Evolutionary conservation across 2,797 vertebrate genomes (phyloP).

Genomic region (Spatula clypeata): DNA sequence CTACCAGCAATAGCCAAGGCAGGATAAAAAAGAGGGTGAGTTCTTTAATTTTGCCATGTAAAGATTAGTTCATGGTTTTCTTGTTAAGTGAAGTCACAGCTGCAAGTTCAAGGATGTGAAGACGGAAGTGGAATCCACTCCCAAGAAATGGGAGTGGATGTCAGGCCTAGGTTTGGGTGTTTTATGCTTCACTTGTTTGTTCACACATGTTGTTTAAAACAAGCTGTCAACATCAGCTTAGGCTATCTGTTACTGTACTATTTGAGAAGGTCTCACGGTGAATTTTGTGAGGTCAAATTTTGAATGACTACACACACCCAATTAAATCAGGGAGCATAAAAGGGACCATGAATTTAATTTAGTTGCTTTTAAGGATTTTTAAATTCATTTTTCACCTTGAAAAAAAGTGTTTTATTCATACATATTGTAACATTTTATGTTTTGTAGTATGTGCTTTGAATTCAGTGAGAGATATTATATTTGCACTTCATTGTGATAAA

Average conservation of each 20-base stretch:
- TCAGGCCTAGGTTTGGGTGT: rapidly evolving
- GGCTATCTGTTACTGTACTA: not conserved
- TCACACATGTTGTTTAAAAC: not conserved
- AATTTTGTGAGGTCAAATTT: not conserved
- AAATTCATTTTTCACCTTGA: not conserved
- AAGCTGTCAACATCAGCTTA: not conserved
- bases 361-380: not conserved
- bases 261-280: not conserved
- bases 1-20: not conserved
- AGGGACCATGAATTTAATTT: not conserved
- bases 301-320: not conserved
- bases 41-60: not conserved
- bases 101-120: not conserved
- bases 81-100: not conserved
- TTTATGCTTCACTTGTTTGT: not conserved
- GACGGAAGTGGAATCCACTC: not conserved
- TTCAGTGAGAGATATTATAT: not conserved
- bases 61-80: not conserved
- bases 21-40: not conserved
- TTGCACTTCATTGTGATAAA: not conserved
- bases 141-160: rapidly evolving
- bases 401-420: not conserved
- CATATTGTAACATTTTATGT: not conserved
- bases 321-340: not conserved
- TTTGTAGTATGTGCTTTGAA: not conserved